These are phyloP conservation scores for Lepidurus packardi DNA, from an alignment of 1,140 invertebrate species.

Conservation along the genomic window DNA sequence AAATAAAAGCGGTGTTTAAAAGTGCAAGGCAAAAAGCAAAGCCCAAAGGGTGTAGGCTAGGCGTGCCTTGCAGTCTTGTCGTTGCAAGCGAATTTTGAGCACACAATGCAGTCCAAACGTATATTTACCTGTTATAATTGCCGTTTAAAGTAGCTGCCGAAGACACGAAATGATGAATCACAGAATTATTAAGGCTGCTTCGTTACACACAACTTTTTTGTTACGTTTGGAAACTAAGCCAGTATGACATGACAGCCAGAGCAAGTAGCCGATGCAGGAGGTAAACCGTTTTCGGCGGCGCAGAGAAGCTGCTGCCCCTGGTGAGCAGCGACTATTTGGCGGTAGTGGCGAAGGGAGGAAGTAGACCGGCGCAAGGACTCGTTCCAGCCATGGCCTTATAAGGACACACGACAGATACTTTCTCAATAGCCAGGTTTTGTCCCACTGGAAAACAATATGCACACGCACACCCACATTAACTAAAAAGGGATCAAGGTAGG, in stretches of 20 bases:
- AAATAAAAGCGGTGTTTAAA: too few relatives aligned
- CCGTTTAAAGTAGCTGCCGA: too few relatives aligned
- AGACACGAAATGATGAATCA: neutral
- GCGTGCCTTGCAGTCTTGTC: neutral
- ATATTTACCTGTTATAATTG: too few relatives aligned
- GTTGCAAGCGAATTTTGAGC: too few relatives aligned
- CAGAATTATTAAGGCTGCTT: neutral
- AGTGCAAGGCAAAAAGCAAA: neutral
- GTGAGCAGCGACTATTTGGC: neutral
- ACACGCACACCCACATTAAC: slow-evolving; percentile 8
- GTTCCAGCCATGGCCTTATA: slow-evolving; percentile 4
- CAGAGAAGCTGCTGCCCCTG: neutral
- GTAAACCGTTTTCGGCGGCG: slow-evolving; percentile 20
- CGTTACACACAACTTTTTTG: neutral
- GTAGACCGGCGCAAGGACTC: neutral
- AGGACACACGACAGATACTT: slow-evolving; percentile 14
- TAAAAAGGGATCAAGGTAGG: slow-evolving; percentile 10
- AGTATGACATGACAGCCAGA: slow-evolving; percentile 13
- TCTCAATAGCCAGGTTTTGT: neutral
- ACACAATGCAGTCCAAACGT: too few relatives aligned
- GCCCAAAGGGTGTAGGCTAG: slow-evolving; percentile 9
- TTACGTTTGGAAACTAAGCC: neutral
- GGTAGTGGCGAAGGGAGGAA: neutral
- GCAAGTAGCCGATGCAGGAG: slow-evolving; percentile 20
- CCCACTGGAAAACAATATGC: slow-evolving; percentile 15